These are phyloP conservation scores for Tretioscincus oriximinensis DNA, from an alignment of 2,113 vertebrate species.

Conservation along the genomic window DNA sequence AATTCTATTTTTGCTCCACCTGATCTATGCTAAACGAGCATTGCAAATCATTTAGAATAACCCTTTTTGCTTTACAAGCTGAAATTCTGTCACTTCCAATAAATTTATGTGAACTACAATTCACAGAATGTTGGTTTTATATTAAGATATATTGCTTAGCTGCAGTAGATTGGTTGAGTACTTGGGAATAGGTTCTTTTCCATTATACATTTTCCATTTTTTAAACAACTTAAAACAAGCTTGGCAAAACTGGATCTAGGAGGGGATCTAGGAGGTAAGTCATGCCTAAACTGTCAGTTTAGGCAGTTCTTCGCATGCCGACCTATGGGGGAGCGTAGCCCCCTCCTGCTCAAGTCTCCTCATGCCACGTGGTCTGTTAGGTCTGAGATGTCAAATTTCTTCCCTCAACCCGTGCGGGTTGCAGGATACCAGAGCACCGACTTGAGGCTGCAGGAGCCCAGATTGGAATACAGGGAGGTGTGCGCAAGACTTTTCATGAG, in stretches of 20 bases:
- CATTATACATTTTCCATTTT: neutral
- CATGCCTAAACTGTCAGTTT: too few species aligned
- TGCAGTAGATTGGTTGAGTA: conserved; percentile 1
- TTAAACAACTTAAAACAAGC: neutral
- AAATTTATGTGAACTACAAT: conserved; percentile 34
- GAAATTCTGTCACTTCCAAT: conserved; percentile 21
- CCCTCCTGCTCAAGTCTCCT: too few species aligned
- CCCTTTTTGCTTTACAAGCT: conserved; percentile 28
- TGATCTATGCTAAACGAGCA: conserved; percentile 30
- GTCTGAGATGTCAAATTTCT: too few species aligned
- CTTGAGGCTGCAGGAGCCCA: too few species aligned
- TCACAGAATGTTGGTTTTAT: conserved; percentile 37
- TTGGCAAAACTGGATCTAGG: neutral
- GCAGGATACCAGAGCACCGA: too few species aligned
- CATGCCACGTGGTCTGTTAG: too few species aligned
- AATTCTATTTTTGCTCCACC: conserved; percentile 10
- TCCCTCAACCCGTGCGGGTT: too few species aligned
- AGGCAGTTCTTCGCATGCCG: too few species aligned
- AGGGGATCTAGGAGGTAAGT: too few species aligned
- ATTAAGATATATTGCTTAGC: conserved; percentile 22
- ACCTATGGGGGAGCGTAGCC: too few species aligned
- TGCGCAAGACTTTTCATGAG: too few species aligned
- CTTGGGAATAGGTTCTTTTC: neutral
- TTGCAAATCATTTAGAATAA: conserved; percentile 42
- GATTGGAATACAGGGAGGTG: too few species aligned